Base-by-base conservation (phyloP, 1,140 invertebrate genomes). In the Rhopalosiphum maidis region DNA sequence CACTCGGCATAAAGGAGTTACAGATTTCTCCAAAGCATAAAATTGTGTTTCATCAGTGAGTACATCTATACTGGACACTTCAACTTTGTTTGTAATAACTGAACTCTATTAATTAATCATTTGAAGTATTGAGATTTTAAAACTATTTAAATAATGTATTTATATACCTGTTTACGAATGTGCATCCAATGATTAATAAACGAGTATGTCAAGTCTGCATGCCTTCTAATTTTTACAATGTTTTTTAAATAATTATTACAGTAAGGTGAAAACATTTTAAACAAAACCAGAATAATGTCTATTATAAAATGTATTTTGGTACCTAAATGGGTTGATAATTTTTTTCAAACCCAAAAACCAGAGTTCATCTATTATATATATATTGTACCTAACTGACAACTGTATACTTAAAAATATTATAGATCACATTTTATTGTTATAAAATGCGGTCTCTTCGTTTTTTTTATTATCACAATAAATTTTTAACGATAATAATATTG, bases 1-100 rank as follows among this genome's bases (percentile, higher is more conserved):
- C 8, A 96, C 93, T 87, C 95, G 95, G 95, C 95, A 95, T 51
- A 96, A 94, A 41, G 96, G 96, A 22, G 95, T 95, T 2, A 96
- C 95, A 93, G 94, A 94, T 92, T 96, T 95, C 51, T 95, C 94
- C 18, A 95, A 90, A 37, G 93, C 83, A 88, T 94, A 94, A 94
- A 94, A 94, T 77, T 95, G 95, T 85, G 95, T 95, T 37, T 94
- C 94, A 37, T 86, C 54, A 22, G 94, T 94, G 18, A 94, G 92
- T 68, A n/a, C 8, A 22, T 93, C 35, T 21, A 2, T 4, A 85
- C 9, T 30, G 30, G 21, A 30, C 23, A 86, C 77, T 37, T 83
- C 41, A 30, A 41, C 22, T 54, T 93, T 9, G 37, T 43, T 41
- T 18, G 0, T 30, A 92, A 43, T 43, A 43, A 93, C 77, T 55